Evolutionary conservation across 2,113 vertebrate genomes (phyloP).

Genomic region (Harpagus bidentatus): DNA sequence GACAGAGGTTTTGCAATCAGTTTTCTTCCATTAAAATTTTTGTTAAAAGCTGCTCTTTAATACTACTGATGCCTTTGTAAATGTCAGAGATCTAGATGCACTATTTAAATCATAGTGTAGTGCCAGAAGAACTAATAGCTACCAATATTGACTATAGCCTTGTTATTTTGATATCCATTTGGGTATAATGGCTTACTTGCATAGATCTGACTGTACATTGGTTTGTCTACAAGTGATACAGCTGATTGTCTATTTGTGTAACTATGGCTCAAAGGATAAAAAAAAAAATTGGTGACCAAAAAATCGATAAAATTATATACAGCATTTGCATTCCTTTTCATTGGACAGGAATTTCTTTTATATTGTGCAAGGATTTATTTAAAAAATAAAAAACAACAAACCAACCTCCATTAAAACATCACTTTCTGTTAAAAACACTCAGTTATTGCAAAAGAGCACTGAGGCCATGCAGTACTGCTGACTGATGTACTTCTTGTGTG

Average conservation of each 20-base stretch:
- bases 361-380: neutral
- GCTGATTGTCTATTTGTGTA: neutral
- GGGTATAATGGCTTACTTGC: neutral
- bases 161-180: neutral
- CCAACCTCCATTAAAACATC: neutral
- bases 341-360: neutral
- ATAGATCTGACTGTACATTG: accelerated
- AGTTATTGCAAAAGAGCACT: neutral
- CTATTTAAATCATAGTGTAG: accelerated
- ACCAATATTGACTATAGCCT: neutral
- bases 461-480: neutral
- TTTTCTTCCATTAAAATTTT: neutral
- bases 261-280: neutral
- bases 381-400: neutral
- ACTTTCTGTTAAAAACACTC: neutral
- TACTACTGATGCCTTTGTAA: neutral
- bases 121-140: neutral
- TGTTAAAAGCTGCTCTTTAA: neutral
- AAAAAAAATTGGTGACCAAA: neutral
- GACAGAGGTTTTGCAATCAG: neutral
- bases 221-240: neutral
- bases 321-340: neutral
- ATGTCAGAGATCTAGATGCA: neutral
- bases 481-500: neutral
- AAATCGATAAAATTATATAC: neutral